A percentile compares a stretch with the other conserved stretches of the same genome.
phyloP scores from a whole-genome alignment of 64 coral and sea anemone species.

The Montipora efflorescens region DNA sequence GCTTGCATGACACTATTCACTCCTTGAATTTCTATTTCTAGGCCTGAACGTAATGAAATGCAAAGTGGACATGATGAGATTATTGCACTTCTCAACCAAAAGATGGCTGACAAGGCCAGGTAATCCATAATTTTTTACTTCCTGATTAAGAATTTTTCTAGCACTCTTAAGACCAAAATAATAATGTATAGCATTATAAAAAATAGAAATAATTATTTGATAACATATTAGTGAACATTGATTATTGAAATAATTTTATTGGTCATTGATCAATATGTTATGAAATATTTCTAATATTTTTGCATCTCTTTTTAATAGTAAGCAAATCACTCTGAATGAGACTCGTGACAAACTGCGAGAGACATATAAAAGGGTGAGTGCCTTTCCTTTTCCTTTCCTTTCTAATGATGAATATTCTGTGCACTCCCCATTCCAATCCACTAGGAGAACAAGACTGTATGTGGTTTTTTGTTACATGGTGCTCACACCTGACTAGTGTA shows the following conservation, averaged over 20 bases:
- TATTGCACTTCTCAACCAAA: constrained; percentile 94
- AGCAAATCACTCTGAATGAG: constrained; percentile 98
- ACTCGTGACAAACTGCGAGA: constrained; percentile 94
- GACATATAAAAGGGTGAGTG: constrained; percentile 91
- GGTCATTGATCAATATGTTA: background rate
- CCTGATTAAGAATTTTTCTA: background rate
- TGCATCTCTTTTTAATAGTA: constrained; percentile 54
- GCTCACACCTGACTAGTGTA: no score
- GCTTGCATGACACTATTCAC: no score
- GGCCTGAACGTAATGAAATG: constrained; percentile 91
- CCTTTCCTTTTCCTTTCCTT: no score
- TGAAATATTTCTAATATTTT: background rate
- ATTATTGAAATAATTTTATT: no score
- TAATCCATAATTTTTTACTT: constrained; percentile 8
- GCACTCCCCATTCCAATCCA: no score
- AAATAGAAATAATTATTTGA: no score
- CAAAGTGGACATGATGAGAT: constrained; percentile 94
- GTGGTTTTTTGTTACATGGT: no score
- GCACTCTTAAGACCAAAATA: no score
- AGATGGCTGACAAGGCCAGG: constrained; percentile 99
- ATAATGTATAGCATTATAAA: no score
- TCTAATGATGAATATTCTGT: no score
- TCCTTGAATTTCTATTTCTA: constrained; percentile 20
- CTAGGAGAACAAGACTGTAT: no score
- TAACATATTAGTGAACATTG: no score